Percentiles rank a stretch among this genome's conserved stretches.
Evolutionary conservation across 2,888 invertebrate genomes (phyloP).

Genomic region (Tipula lateralis): DNA sequence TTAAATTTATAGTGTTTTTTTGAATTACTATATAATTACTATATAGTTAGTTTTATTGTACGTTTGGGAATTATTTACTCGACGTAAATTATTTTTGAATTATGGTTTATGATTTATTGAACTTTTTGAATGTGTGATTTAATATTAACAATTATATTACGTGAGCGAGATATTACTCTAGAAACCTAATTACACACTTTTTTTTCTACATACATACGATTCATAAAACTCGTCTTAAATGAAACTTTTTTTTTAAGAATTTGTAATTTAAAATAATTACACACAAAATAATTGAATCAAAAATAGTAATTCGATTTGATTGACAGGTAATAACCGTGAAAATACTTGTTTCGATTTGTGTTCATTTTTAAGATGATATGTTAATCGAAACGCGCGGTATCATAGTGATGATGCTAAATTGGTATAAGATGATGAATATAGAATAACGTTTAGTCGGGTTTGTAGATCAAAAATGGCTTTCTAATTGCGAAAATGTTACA

Average conservation of each 20-base stretch:
- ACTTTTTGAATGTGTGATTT: neutral
- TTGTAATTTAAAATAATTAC: conserved; percentile 5
- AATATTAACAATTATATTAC: neutral
- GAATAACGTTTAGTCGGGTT: neutral
- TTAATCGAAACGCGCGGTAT: neutral
- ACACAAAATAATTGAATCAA: conserved; percentile 4
- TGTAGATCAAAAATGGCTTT: neutral
- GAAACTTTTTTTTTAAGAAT: neutral
- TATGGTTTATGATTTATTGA: neutral
- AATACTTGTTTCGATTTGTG: neutral
- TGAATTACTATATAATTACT: neutral
- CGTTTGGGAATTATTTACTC: neutral
- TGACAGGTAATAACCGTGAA: neutral
- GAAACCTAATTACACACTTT: neutral
- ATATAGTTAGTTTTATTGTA: neutral
- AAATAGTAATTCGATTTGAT: neutral
- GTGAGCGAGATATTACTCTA: neutral
- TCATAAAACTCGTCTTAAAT: neutral
- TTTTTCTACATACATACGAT: neutral
- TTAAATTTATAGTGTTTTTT: conserved; percentile 13
- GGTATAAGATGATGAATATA: neutral
- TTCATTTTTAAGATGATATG: neutral
- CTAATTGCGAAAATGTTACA: neutral
- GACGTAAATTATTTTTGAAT: neutral
- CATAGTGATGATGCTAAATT: neutral